phyloP scores from a whole-genome alignment of 1,140 invertebrate genomes.

The Ridgeia piscesae region DNA sequence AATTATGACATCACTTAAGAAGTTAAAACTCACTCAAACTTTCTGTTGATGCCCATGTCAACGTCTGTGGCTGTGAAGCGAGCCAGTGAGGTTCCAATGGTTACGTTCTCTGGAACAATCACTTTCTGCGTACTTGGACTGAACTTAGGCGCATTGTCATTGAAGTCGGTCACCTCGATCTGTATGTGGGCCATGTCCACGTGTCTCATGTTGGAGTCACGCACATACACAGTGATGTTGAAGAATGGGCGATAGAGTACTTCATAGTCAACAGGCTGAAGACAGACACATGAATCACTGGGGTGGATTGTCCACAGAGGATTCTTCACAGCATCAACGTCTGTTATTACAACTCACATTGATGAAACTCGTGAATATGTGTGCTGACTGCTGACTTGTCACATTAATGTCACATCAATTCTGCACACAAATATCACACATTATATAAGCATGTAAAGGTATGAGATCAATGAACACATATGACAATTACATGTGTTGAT shows the following conservation, averaged over 20 bases:
- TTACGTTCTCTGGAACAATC: slow-evolving; percentile 85
- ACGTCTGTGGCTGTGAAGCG: slow-evolving; percentile 92
- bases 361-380: too few species aligned
- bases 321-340: too few species aligned
- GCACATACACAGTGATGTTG: slow-evolving; percentile 30
- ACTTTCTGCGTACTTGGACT: slow-evolving; percentile 64
- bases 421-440: too few species aligned
- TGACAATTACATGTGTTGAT: too few species aligned
- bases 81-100: slow-evolving; percentile 84
- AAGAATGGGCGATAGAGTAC: slow-evolving; percentile 22
- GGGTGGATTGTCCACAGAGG: too few species aligned
- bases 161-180: slow-evolving; percentile 27
- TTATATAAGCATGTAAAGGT: too few species aligned
- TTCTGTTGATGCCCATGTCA: slow-evolving; percentile 69
- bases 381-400: too few species aligned
- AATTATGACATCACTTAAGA: background rate
- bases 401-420: too few species aligned
- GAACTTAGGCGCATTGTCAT: slow-evolving; percentile 68
- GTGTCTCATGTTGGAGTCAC: slow-evolving; percentile 24
- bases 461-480: too few species aligned
- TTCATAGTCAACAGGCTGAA: slow-evolving; percentile 30
- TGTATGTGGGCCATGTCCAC: slow-evolving; percentile 24
- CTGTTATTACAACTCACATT: too few species aligned
- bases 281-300: background rate
- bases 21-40: slow-evolving; percentile 67